Base-by-base conservation (phyloP, 2,113 vertebrate species). In the Procavia capensis region DNA sequence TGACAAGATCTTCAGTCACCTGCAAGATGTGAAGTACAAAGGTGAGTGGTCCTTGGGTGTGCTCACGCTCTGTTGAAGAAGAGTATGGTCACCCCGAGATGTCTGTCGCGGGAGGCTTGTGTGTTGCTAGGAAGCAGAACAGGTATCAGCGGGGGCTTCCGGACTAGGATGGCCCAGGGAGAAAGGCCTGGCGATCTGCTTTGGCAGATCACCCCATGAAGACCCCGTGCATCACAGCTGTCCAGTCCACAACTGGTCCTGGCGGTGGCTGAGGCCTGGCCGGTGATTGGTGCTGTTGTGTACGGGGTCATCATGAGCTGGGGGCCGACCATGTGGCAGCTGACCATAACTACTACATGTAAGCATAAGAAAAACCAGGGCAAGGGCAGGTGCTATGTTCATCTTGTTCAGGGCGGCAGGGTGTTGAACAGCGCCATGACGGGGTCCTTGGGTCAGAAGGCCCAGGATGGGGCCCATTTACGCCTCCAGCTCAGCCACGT, bases 1-100 rank as follows among this genome's bases (percentile, higher is more conserved):
- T 34, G 98, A 99, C 43, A 98, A 98, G 85, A 99, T 99, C 97
- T 98, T 99, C 95, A 98, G 97, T 96, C 98, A 99, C 93, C 97
- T 99, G 93, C 96, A 93, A 78, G 98, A 98, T 2, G 98, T 99
- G 64, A 99, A 98, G 97, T 99, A 99, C 98, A 99, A 98, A 97
- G 99, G 99, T 99, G 93, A 98, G 98, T 81, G 31, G n/a, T 68
- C 68, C 68, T 39, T 59, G 57, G 54, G 2, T 78, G n/a, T 14
- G 24, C 27, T 86, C 3, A 3, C 3, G 72, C 36, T 66, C 72
- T 81, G 36, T 11, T 45, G 45, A 64, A 83, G 47, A 74, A 83
- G 34, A 19, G 82, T 13, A 1, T 5, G 64, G 50, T 57, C 54
- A 59, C 7, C 6, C 50, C 57, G 3, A 1, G 3, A 1, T 10